Evolutionary conservation across 2,888 invertebrate genomes (phyloP), one percentile per base, ranked within the genome.

Genomic region (Venustoraphidia nigricollis): DNA sequence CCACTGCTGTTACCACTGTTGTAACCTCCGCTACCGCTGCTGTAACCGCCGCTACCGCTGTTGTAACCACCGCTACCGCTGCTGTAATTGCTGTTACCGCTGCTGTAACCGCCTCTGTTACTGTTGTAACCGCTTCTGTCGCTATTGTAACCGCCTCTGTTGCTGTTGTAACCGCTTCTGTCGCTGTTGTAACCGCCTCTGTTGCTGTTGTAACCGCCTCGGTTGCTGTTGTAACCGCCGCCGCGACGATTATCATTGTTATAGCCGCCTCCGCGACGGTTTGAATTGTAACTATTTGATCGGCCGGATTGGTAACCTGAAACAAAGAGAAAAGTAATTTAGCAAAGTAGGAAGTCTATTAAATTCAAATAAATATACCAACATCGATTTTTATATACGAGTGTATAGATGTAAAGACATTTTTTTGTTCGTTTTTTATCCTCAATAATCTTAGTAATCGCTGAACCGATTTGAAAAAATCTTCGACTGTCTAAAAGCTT

Each of bases 271-370:
- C 27, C 35, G 8, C 55, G 48, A 37, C 60, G 59, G 53, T 60
- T 47, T 41, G 55, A 52, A 5, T 54, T 50, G 46, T 57, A 55
- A 27, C 6, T 27, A 6, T 27, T 27, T 27, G 27, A 27, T 27
- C 27, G 27, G 6, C 50, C 54, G 46, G 36, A 49, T 53, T 37
- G 57, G 55, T 59, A 8, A 57, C 55, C 41, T 58, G 57, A 10
- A 47, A 49, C 37, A 36, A 41, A 42, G 8, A n/a, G 36, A 36
- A 41, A 41, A 44, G 6, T 27, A 27, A 27, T 6, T 27, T 36
- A 36, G 43, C 40, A n/a, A n/a, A 13, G 36, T 47, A 43, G 50
- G 53, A 53, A 51, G 47, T 53, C 50, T 51, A 53, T 53, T 53
- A n/a, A n/a, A n/a, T n/a, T n/a, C n/a, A n/a, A n/a, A n/a, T n/a